Conservation (phyloP, 2,888 invertebrate species). For the Mellilla xanthometata region DNA sequence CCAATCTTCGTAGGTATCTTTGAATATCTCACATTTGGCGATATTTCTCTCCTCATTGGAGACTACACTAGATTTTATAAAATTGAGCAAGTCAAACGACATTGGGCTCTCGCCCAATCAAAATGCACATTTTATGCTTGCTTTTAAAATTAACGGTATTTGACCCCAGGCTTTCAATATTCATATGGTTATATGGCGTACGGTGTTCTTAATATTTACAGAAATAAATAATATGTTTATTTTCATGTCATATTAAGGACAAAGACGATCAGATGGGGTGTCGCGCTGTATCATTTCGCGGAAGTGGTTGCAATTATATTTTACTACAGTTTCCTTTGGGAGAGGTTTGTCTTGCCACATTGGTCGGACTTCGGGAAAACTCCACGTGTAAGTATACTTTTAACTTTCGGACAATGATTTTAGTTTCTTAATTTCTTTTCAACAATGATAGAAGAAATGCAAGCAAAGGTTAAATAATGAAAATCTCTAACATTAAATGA, state of each 20-base stretch:
- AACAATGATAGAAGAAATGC: too few relatives aligned
- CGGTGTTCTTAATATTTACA: constrained; percentile 19
- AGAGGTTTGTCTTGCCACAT: constrained; percentile 87
- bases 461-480: too few relatives aligned
- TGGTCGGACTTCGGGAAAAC: constrained; percentile 85
- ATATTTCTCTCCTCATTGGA: too few relatives aligned
- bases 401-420: too few relatives aligned
- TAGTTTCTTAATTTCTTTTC: too few relatives aligned
- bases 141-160: constrained; percentile 11
- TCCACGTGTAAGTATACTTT: constrained; percentile 25
- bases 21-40: too few relatives aligned
- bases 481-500: too few relatives aligned
- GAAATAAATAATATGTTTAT: constrained; percentile 29
- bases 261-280: constrained; percentile 87
- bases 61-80: too few relatives aligned
- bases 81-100: too few relatives aligned
- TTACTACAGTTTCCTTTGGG: constrained; percentile 91
- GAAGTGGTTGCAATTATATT: constrained; percentile 92
- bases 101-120: too few relatives aligned
- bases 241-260: constrained; percentile 79
- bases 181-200: constrained; percentile 25
- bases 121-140: too few relatives aligned
- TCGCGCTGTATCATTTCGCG: constrained; percentile 85
- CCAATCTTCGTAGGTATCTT: too few relatives aligned
- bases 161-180: constrained; percentile 17